These are phyloP conservation scores for Prolemur simus DNA, from an alignment of 2,113 vertebrate species.

Conservation along the genomic window DNA sequence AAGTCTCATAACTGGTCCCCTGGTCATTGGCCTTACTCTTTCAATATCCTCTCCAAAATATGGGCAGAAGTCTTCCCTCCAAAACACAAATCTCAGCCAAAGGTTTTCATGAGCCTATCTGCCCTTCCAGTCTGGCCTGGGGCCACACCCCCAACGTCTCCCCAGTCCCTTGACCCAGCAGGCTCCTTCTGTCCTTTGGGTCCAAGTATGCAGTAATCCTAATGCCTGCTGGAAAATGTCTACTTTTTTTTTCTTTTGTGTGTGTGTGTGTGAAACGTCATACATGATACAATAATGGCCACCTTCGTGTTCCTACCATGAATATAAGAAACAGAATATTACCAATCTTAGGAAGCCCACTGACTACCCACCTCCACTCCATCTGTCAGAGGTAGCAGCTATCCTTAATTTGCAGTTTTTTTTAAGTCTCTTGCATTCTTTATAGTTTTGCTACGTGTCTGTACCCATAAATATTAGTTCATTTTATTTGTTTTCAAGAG, in stretches of 20 bases:
- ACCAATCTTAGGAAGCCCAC: background rate
- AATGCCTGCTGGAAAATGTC: background rate
- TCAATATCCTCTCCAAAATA: background rate
- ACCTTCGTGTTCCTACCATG: background rate
- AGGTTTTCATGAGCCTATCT: background rate
- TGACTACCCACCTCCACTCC: background rate
- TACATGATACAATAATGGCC: background rate
- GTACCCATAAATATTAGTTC: background rate
- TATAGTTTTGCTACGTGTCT: background rate
- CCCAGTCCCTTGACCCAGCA: background rate
- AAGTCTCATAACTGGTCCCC: background rate
- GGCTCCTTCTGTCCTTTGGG: background rate
- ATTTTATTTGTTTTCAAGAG: background rate
- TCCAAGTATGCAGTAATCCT: background rate
- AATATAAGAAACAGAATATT: background rate
- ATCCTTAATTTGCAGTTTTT: background rate
- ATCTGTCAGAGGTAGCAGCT: background rate
- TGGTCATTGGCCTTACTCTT: background rate
- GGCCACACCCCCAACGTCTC: rapidly evolving
- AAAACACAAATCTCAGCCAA: background rate
- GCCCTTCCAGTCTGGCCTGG: background rate
- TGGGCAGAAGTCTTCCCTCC: background rate
- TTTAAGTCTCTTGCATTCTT: background rate
- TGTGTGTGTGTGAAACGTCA: background rate
- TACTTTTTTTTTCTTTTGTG: background rate